These are phyloP conservation scores for Diprion similis DNA, from an alignment of 1,140 invertebrate species.

Conservation along the genomic window DNA sequence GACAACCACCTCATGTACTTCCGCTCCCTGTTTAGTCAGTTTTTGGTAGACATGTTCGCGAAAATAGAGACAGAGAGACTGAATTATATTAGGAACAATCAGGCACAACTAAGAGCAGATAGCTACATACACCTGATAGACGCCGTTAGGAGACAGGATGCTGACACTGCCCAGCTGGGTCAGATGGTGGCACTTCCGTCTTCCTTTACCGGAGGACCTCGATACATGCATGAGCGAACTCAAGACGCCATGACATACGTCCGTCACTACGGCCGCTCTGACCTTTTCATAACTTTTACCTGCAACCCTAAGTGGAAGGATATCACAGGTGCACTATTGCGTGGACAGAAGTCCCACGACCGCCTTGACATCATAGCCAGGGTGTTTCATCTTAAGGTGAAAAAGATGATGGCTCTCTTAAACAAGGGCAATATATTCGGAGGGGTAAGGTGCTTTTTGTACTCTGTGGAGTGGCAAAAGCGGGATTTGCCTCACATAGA, in stretches of 20 bases:
- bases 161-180: conserved; percentile 34
- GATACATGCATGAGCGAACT: conserved; percentile 56
- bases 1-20: conserved; percentile 41
- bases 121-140: conserved; percentile 39
- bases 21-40: conserved; percentile 41
- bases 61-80: conserved; percentile 48
- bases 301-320: conserved; percentile 59
- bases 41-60: conserved; percentile 48
- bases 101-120: conserved; percentile 41
- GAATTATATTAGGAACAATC: conserved; percentile 39
- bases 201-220: conserved; percentile 52
- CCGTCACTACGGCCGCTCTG: conserved; percentile 36
- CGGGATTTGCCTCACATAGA: conserved; percentile 55
- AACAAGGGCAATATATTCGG: conserved; percentile 46
- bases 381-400: conserved; percentile 59
- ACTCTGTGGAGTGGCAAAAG: conserved; percentile 60
- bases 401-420: conserved; percentile 47
- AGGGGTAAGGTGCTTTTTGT: conserved; percentile 42
- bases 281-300: conserved; percentile 55
- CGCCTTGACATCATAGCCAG: conserved; percentile 56
- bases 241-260: conserved; percentile 58
- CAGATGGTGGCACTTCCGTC: conserved; percentile 54
- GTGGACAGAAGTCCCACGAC: conserved; percentile 43
- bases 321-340: conserved; percentile 44
- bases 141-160: conserved; percentile 13